Conservation (phyloP, 2,888 invertebrate genomes). For the Furcula furcula region DNA sequence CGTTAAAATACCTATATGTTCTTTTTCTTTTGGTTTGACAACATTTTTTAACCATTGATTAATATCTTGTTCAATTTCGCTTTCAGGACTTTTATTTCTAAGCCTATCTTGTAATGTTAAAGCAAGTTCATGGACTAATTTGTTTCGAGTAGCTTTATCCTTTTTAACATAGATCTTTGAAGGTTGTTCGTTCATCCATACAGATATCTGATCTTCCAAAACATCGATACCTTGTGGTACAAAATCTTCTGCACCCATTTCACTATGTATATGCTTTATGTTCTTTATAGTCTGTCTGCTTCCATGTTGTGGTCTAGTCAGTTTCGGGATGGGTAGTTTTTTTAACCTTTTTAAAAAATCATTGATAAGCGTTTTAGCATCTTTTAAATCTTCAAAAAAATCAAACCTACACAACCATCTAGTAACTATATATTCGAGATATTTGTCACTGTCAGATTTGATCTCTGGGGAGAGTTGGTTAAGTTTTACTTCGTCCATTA, state of each 20-base stretch:
- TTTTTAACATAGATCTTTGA: slow-evolving; percentile 30
- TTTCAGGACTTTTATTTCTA: slow-evolving; percentile 26
- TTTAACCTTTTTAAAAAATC: slow-evolving; percentile 29
- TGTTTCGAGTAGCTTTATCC: slow-evolving; percentile 24
- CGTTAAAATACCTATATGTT: slow-evolving; percentile 31
- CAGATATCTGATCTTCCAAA: slow-evolving; percentile 51
- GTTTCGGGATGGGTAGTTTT: slow-evolving; percentile 30
- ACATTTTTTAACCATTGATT: slow-evolving; percentile 38
- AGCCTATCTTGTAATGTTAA: slow-evolving; percentile 32
- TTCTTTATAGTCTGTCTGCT: slow-evolving; percentile 40
- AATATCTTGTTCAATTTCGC: slow-evolving; percentile 34
- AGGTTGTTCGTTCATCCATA: slow-evolving; percentile 53
- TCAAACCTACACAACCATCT: slow-evolving; percentile 46
- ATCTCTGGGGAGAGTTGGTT: slow-evolving; percentile 33
- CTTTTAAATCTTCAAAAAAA: slow-evolving; percentile 33
- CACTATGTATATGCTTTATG: slow-evolving; percentile 23
- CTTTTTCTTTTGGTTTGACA: slow-evolving; percentile 30
- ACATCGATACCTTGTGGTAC: slow-evolving; percentile 36
- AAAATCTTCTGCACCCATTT: slow-evolving; percentile 19
- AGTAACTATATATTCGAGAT: slow-evolving; percentile 33
- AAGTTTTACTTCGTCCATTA: slow-evolving; percentile 42
- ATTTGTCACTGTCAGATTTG: slow-evolving; percentile 28
- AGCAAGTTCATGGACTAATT: slow-evolving; percentile 42
- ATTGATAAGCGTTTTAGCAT: slow-evolving; percentile 33
- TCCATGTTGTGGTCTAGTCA: slow-evolving; percentile 40